Evolutionary conservation across 2,888 invertebrate genomes (phyloP), one percentile per base, ranked within the genome.

Genomic region (Spatulosminthurus flaviceps): DNA sequence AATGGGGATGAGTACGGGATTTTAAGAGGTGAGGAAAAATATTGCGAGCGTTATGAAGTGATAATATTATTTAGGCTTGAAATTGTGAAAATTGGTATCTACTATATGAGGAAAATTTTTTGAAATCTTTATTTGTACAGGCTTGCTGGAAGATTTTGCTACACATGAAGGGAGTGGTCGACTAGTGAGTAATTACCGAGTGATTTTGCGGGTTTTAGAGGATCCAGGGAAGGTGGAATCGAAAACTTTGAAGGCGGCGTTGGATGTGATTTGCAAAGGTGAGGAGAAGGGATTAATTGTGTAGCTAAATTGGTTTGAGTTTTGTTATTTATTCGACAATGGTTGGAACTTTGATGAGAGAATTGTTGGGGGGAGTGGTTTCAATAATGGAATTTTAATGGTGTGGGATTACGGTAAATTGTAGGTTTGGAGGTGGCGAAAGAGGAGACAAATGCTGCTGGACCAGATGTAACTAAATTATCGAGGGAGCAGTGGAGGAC

Each of bases 181-280:
- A 26, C 22, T 70, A 22, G 69, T 69, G 1, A 74, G 67, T 22
- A 79, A 79, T 34, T 79, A 74, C 28, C 66, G 66, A 26, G 79
- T 74, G 28, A 16, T 79, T 5, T 43, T 79, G 24, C 66, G 79
- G 51, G 67, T 74, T 21, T 9, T 79, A 11, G 74, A 79, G 24
- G 51, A 72, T 28, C 79, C 69, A n/a, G 21, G 19, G 21, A 73
- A 74, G 64, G 74, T 60, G 24, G 64, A 22, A 51, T 0, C 41
- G n/a, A 28, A 34, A 13, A 74, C 74, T 22, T 41, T 79, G 24
- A 43, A 66, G 21, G 5, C 51, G 1, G 73, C 67, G 0, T 26
- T 79, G 9, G 73, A 79, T 41, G 79, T 73, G 28, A 42, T 79
- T 16, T 66, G 67, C 64, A 66, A 51, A 67, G 79, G 79, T 74